These are phyloP conservation scores for Pyrgilauda ruficollis DNA, from an alignment of 2,113 vertebrate species.

Conservation along the genomic window DNA sequence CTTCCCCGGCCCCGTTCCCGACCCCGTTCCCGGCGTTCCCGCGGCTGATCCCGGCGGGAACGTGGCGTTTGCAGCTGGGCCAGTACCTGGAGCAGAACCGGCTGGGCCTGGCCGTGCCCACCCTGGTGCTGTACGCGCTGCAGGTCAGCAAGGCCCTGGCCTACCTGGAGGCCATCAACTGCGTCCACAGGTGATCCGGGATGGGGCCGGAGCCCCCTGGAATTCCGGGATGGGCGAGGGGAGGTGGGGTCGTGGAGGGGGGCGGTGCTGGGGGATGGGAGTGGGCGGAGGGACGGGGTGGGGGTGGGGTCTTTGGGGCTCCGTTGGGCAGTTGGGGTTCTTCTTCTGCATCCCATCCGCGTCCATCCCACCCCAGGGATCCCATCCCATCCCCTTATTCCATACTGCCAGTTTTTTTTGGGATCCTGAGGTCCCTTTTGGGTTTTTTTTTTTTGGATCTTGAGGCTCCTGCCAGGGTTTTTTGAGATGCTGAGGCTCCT, in stretches of 20 bases:
- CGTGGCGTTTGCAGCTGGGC: not conserved
- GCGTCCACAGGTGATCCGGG: not conserved
- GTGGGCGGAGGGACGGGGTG: too few species aligned
- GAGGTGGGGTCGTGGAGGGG: too few species aligned
- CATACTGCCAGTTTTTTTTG: too few species aligned
- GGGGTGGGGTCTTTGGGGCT: not conserved
- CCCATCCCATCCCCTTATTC: too few species aligned
- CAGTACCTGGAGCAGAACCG: not conserved
- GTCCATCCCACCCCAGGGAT: too few species aligned
- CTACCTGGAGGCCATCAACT: not conserved
- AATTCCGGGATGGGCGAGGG: not conserved
- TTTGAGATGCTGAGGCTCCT: too few species aligned
- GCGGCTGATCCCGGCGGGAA: not conserved
- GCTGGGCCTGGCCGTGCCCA: not conserved
- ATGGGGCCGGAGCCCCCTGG: fast-evolving
- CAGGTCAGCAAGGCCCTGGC: not conserved
- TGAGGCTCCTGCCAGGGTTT: too few species aligned
- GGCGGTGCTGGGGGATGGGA: too few species aligned
- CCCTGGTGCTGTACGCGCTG: not conserved
- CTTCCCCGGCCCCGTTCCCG: not conserved
- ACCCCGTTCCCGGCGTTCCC: not conserved
- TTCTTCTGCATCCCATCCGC: too few species aligned
- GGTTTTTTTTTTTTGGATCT: too few species aligned
- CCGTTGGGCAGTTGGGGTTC: not conserved
- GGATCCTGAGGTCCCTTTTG: too few species aligned